Base-by-base conservation (phyloP, 2,888 invertebrate genomes). In the Hartigia nigra region DNA sequence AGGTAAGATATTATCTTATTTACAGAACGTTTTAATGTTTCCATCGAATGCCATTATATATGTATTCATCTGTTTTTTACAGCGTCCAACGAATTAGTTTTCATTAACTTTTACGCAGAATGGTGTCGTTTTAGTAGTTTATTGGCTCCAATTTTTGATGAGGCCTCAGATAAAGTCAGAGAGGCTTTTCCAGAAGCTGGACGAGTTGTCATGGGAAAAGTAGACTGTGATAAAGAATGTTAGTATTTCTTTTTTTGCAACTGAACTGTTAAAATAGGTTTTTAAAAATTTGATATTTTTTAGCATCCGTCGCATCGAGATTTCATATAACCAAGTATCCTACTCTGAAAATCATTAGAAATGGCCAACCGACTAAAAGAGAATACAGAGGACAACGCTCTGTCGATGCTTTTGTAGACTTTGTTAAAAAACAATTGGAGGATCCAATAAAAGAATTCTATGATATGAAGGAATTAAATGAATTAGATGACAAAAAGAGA, bases 81-180 rank as follows among this genome's bases (percentile, higher is more conserved):
- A 98, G 98, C 97, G 82, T 95, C 96, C 81, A 97, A 98, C 94
- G 99, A 99, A 93, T 93, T 99, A 92, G 98, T 99, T 82, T 97
- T 99, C 92, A 95, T 99, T 82, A 99, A 99, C 93, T 99, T 99
- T 92, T 99, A 99, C 93, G 99, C 99, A 39, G 99, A 99, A 91
- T 99, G 99, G 99, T 99, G 99, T 93, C 95, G 97, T 89, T 99
- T 99, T 93, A 99, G 99, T 93, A 99, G 98, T 92, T 95, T 98
- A 93, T 93, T 99, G 90, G 96, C 97, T 92, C 99, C 99, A 14
- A 96, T 99, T 88, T 99, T 98, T 92, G 97, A 98, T 91, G 98
- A 99, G 92, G 97, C 99, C 70, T 96, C 98, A 12, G 96, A 96
- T 86, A 97, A 96, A 92, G 95, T 99, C 82, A 92, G 93, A 55